Percentiles rank a stretch among this genome's conserved stretches.
These are phyloP conservation scores for Limosa lapponica DNA, from an alignment of 2,797 vertebrate genomes.

Conservation along the genomic window DNA sequence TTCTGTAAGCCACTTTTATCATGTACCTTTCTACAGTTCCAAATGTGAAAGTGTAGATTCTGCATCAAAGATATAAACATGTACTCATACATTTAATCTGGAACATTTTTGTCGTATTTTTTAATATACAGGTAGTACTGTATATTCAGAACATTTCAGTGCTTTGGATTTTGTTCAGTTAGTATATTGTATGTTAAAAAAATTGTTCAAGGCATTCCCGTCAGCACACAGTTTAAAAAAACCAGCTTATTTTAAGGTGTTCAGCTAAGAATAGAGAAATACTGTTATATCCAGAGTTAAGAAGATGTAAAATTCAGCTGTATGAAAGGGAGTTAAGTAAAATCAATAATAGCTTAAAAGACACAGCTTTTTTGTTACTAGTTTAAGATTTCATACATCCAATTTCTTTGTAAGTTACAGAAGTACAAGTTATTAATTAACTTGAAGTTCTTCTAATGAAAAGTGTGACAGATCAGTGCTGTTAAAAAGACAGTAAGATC, in stretches of 20 bases:
- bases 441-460: not conserved
- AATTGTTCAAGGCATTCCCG: not conserved
- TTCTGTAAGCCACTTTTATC: not conserved
- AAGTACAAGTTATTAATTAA: not conserved
- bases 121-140: not conserved
- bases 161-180: not conserved
- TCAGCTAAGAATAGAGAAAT: not conserved
- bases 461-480: not conserved
- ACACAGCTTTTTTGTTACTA: not conserved
- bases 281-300: not conserved
- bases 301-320: not conserved
- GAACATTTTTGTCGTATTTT: not conserved
- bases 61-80: not conserved
- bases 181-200: not conserved
- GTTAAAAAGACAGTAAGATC: not conserved
- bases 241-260: not conserved
- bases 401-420: not conserved
- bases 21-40: not conserved
- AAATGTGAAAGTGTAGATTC: not conserved
- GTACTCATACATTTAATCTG: not conserved
- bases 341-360: not conserved
- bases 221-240: not conserved
- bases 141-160: not conserved
- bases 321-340: not conserved
- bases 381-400: not conserved